Percentiles rank a stretch among this genome's conserved stretches.
phyloP scores from a whole-genome alignment of 2,797 vertebrate species.

The Phataginus tricuspis region DNA sequence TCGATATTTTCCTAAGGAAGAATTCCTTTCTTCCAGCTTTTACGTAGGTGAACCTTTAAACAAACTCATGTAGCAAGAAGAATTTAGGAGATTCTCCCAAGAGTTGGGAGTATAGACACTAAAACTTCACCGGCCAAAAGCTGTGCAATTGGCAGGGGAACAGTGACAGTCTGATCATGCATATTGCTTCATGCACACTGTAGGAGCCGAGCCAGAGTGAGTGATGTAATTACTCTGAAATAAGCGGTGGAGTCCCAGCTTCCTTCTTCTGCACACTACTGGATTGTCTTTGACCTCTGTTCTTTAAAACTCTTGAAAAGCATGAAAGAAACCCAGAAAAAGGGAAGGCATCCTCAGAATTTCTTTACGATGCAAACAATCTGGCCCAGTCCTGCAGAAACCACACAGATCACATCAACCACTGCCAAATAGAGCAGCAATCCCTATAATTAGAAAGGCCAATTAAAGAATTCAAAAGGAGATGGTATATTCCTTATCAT shows the following conservation, averaged over 20 bases:
- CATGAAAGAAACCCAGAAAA: conserved; percentile 67
- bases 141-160: conserved; percentile 21
- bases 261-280: conserved; percentile 3
- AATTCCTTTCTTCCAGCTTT: conserved; percentile 5
- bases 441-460: conserved; percentile 82
- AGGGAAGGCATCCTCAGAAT: conserved; percentile 67
- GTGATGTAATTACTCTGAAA: conserved; percentile 73
- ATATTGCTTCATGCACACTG: conserved; percentile 57
- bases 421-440: conserved; percentile 75
- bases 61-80: not conserved
- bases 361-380: conserved; percentile 74
- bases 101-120: not conserved
- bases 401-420: conserved; percentile 66
- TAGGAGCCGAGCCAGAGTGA: conserved; percentile 35
- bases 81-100: not conserved
- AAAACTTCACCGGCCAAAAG: not conserved
- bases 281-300: conserved; percentile 69
- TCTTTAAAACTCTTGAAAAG: not conserved
- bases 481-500: conserved; percentile 75
- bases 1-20: conserved; percentile 30
- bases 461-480: conserved; percentile 83
- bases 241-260: not conserved
- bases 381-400: conserved; percentile 76
- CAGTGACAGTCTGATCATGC: not conserved
- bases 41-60: conserved; percentile 10